These are phyloP conservation scores for Melopsittacus undulatus DNA, from an alignment of 2,797 vertebrate species.

Conservation along the genomic window DNA sequence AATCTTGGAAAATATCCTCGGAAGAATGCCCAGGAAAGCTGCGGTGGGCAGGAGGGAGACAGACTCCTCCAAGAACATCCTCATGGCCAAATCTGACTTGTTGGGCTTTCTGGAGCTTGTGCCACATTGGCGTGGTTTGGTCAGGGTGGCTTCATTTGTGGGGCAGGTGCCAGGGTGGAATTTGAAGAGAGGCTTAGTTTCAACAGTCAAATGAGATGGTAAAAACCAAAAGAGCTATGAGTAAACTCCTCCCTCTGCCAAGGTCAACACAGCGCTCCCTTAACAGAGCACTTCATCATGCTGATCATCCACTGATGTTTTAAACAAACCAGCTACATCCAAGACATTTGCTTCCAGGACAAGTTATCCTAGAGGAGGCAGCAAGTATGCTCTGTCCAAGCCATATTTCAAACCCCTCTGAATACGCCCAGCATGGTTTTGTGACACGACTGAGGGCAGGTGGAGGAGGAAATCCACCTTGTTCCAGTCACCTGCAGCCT, in stretches of 20 bases:
- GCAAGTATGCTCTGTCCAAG: not conserved
- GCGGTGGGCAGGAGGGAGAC: not conserved
- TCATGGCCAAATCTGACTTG: fast-evolving
- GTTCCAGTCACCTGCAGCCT: fast-evolving
- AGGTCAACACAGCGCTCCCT: fast-evolving
- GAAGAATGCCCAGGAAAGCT: not conserved
- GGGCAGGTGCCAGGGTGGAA: not conserved
- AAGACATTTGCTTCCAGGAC: not conserved
- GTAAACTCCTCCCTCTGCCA: not conserved
- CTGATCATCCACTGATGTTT: fast-evolving
- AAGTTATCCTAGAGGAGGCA: not conserved
- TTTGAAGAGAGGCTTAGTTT: not conserved
- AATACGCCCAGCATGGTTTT: fast-evolving
- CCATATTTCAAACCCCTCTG: fast-evolving
- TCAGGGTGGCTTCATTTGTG: not conserved
- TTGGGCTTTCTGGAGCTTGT: not conserved
- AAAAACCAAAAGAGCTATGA: not conserved
- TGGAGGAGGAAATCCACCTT: not conserved
- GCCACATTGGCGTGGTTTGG: fast-evolving
- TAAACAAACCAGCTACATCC: fast-evolving
- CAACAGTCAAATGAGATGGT: not conserved
- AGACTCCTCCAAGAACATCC: not conserved
- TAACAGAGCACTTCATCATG: fast-evolving
- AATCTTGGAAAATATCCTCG: not conserved
- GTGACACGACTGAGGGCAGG: fast-evolving